phyloP scores from a whole-genome alignment of 2,888 invertebrate species.

The Nemurella pictetii region DNA sequence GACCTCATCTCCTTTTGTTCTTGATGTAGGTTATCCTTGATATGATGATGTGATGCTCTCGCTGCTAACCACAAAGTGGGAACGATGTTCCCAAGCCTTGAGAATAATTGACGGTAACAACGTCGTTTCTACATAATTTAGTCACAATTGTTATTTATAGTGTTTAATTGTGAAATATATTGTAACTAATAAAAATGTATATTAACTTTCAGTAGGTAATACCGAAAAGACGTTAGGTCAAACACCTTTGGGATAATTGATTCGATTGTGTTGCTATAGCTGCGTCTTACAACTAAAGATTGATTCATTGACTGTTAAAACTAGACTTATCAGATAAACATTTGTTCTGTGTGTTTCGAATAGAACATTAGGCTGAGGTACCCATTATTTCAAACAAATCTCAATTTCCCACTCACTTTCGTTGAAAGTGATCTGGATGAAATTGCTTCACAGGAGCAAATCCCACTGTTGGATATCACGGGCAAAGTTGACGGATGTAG shows the following conservation, averaged over 20 bases:
- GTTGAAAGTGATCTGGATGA: not conserved
- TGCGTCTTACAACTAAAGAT: no score
- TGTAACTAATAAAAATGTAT: not conserved
- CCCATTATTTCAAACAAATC: no score
- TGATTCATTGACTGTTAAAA: no score
- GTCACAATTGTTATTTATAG: not conserved
- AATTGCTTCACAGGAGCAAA: not conserved
- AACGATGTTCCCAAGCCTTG: slow-evolving; percentile 37
- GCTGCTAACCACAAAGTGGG: not conserved
- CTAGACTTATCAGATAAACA: no score
- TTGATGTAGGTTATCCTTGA: slow-evolving; percentile 36
- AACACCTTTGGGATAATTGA: no score
- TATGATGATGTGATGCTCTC: slow-evolving; percentile 9
- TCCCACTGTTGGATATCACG: no score
- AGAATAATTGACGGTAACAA: slow-evolving; percentile 27
- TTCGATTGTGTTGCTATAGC: no score
- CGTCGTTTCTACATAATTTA: slow-evolving; percentile 16
- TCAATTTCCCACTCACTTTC: no score
- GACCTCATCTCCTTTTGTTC: slow-evolving; percentile 21
- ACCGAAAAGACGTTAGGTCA: not conserved
- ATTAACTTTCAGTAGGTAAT: not conserved
- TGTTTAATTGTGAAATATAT: slow-evolving; percentile 9
- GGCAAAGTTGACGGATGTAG: not conserved
- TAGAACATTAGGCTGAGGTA: no score
- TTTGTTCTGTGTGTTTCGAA: no score